Evolutionary conservation across 2,797 vertebrate species (phyloP).

Genomic region (Bryconaethiops microstoma): DNA sequence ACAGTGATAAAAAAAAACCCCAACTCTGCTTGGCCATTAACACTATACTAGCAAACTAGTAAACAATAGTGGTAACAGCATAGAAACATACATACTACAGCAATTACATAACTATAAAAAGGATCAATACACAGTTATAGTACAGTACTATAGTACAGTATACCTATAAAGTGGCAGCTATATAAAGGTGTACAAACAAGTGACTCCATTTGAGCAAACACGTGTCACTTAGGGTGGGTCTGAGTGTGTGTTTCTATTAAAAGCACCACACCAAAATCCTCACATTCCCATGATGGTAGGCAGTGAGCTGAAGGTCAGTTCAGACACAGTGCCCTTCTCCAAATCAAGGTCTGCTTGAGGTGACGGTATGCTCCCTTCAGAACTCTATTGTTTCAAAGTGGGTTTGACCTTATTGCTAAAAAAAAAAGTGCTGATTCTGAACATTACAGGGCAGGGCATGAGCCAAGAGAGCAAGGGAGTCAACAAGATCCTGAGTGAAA

Average conservation of each 20-base stretch:
- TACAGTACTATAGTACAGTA: too few species aligned
- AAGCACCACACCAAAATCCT: conserved; percentile 6
- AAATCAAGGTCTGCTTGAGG: conserved; percentile 8
- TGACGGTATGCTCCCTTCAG: not conserved
- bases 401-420: conserved; percentile 19
- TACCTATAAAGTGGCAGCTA: too few species aligned
- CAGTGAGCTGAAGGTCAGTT: conserved; percentile 21
- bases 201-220: not conserved
- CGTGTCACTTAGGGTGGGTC: not conserved
- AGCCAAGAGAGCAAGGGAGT: not conserved
- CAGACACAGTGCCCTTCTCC: not conserved
- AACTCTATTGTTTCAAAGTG: conserved; percentile 10
- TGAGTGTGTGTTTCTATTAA: not conserved
- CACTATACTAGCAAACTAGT: too few species aligned
- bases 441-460: not conserved
- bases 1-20: too few species aligned
- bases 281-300: conserved; percentile 15
- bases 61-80: too few species aligned
- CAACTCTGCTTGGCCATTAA: too few species aligned
- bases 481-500: not conserved
- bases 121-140: too few species aligned
- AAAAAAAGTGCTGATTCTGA: conserved; percentile 21
- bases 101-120: too few species aligned
- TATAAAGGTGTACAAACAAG: too few species aligned
- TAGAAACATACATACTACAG: too few species aligned